phyloP scores from a whole-genome alignment of 2,888 invertebrate species.

The Choristoneura rosaceana region DNA sequence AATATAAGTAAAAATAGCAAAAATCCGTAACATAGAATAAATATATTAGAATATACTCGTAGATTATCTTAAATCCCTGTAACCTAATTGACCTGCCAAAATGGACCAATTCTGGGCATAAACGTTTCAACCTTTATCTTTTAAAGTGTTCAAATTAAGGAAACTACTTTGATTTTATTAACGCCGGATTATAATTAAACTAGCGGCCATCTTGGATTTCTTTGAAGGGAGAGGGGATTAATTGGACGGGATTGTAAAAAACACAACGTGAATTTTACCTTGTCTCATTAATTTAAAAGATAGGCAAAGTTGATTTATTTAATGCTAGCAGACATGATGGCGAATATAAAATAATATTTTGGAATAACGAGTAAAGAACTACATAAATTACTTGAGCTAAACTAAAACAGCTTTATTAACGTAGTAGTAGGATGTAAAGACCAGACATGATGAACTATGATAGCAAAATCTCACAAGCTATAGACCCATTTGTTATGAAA shows the following conservation, averaged over 20 bases:
- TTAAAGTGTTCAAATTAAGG: constrained; percentile 30
- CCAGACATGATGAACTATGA: no score
- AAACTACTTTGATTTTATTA: constrained; percentile 37
- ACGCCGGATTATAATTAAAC: constrained; percentile 38
- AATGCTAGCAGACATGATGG: no score
- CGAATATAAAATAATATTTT: no score
- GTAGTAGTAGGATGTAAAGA: no score
- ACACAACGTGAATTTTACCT: constrained; percentile 15
- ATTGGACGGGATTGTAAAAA: constrained; percentile 30
- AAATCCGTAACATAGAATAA: no score
- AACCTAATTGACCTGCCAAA: constrained; percentile 23
- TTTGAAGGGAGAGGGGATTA: background rate
- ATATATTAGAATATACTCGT: no score
- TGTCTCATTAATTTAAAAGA: constrained; percentile 6
- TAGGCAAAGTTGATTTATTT: background rate
- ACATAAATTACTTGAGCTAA: no score
- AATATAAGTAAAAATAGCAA: no score
- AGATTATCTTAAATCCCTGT: background rate
- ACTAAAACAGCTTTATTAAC: no score
- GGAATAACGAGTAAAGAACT: no score
- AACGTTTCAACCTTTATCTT: constrained; percentile 25
- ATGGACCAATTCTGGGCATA: constrained; percentile 24
- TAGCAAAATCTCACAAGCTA: no score
- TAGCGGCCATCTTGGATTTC: constrained; percentile 33
- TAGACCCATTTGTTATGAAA: no score